Evolutionary conservation across 1,140 invertebrate genomes (phyloP).

Genomic region (Drosophila tropicalis): DNA sequence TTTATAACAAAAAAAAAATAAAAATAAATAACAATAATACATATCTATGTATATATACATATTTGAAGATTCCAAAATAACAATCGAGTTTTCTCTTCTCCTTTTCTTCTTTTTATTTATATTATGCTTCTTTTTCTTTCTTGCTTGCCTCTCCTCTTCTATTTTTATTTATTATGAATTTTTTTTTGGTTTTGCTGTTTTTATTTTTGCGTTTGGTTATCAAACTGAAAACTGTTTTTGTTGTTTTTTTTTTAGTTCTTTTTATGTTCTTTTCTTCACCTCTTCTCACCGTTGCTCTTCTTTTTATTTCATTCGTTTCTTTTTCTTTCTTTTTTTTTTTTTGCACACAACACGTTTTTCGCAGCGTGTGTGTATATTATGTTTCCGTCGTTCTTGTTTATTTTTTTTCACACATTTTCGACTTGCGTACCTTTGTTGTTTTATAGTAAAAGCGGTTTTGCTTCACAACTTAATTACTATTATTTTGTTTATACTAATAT

Average conservation of each 20-base stretch:
- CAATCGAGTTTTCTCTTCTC: slow-evolving; percentile 54
- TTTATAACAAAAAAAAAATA: slow-evolving; percentile 9
- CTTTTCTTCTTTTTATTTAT: slow-evolving; percentile 40
- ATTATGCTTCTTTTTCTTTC: slow-evolving; percentile 29
- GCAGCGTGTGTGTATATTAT: slow-evolving; percentile 78
- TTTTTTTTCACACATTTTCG: slow-evolving; percentile 53
- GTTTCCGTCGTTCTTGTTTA: slow-evolving; percentile 75
- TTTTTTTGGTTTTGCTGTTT: slow-evolving; percentile 40
- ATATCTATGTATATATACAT: slow-evolving; percentile 37
- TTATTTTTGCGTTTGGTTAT: slow-evolving; percentile 63
- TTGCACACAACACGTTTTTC: slow-evolving; percentile 80
- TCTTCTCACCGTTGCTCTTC: slow-evolving; percentile 5
- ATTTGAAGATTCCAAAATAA: slow-evolving; percentile 69
- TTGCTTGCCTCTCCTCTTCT: slow-evolving; percentile 18
- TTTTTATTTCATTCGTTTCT: slow-evolving; percentile 32
- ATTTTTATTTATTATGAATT: slow-evolving; percentile 59
- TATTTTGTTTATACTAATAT: slow-evolving; percentile 29
- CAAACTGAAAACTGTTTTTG: slow-evolving; percentile 69
- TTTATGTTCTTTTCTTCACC: slow-evolving; percentile 50
- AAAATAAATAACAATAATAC: slow-evolving; percentile 13
- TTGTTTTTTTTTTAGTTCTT: slow-evolving; percentile 53
- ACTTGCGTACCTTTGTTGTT: slow-evolving; percentile 59
- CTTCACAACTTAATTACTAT: slow-evolving; percentile 23
- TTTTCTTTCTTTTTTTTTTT: slow-evolving; percentile 57
- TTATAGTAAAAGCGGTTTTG: too few relatives aligned